These are phyloP conservation scores for Andrena haemorrhoa DNA, from an alignment of 2,888 invertebrate genomes.

Conservation along the genomic window DNA sequence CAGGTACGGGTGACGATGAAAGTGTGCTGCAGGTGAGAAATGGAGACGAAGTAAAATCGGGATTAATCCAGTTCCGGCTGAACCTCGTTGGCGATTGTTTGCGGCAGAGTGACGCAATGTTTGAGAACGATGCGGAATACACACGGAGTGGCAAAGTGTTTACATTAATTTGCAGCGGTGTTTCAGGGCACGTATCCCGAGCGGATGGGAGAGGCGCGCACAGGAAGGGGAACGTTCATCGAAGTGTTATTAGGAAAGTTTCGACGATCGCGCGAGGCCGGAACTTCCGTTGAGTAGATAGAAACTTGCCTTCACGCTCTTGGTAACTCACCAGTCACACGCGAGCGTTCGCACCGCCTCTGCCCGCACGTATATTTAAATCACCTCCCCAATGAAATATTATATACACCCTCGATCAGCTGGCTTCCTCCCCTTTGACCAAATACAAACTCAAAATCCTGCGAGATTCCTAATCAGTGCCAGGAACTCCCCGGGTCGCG, in stretches of 20 bases:
- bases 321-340: neutral
- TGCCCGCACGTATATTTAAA: neutral
- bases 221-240: neutral
- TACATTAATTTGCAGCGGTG: conserved; percentile 47
- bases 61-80: conserved; percentile 10
- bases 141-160: conserved; percentile 27
- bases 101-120: conserved; percentile 34
- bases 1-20: neutral
- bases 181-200: conserved; percentile 35
- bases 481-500: neutral
- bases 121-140: conserved; percentile 30
- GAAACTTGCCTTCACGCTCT: conserved; percentile 15
- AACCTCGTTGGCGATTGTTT: conserved; percentile 39
- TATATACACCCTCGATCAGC: too few relatives aligned
- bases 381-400: neutral
- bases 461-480: neutral
- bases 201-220: conserved; percentile 11
- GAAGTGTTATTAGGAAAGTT: conserved; percentile 50
- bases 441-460: too few relatives aligned
- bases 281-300: conserved; percentile 21
- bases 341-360: neutral
- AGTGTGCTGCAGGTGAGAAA: neutral
- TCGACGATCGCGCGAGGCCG: conserved; percentile 18
- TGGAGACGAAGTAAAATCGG: neutral
- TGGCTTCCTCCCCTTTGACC: too few relatives aligned